Evolutionary conservation across 2,888 invertebrate species (phyloP).

Genomic region (Nomada hirtipes): DNA sequence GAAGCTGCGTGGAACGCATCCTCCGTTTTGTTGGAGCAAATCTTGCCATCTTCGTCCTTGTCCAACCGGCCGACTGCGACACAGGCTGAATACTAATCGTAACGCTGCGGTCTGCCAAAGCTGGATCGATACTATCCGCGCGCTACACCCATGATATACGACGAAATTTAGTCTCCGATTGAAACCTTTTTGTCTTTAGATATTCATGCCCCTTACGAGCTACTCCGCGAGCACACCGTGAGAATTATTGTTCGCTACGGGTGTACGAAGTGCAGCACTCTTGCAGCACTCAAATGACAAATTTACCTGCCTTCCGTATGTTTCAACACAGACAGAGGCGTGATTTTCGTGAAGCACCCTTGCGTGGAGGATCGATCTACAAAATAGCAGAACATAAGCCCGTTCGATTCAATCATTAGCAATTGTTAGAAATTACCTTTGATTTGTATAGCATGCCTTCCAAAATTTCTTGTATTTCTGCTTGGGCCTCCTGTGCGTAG

Average conservation of each 20-base stretch:
- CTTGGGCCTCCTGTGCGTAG: conserved; percentile 59
- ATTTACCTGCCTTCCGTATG: neutral
- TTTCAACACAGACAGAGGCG: neutral
- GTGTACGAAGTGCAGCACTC: neutral
- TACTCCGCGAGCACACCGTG: neutral
- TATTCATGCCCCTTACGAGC: conserved; percentile 44
- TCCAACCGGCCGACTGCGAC: conserved; percentile 75
- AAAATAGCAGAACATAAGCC: neutral
- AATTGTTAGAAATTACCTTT: neutral
- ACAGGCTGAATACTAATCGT: conserved; percentile 78
- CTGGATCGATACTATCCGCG: conserved; percentile 75
- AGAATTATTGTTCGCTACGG: conserved; percentile 17
- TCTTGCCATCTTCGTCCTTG: conserved; percentile 68
- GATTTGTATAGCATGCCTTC: conserved; percentile 28
- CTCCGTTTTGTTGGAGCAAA: conserved; percentile 62
- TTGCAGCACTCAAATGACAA: neutral
- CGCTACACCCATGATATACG: conserved; percentile 45
- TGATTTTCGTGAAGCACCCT: neutral
- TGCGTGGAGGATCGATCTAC: neutral
- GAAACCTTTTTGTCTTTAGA: conserved; percentile 45
- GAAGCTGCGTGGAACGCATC: conserved; percentile 37
- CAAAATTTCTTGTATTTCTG: conserved; percentile 67
- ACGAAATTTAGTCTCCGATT: conserved; percentile 48
- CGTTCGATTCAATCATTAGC: neutral
- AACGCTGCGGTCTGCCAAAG: conserved; percentile 72